These are phyloP conservation scores for Formica exsecta DNA, from an alignment of 1,140 invertebrate genomes.

Conservation along the genomic window DNA sequence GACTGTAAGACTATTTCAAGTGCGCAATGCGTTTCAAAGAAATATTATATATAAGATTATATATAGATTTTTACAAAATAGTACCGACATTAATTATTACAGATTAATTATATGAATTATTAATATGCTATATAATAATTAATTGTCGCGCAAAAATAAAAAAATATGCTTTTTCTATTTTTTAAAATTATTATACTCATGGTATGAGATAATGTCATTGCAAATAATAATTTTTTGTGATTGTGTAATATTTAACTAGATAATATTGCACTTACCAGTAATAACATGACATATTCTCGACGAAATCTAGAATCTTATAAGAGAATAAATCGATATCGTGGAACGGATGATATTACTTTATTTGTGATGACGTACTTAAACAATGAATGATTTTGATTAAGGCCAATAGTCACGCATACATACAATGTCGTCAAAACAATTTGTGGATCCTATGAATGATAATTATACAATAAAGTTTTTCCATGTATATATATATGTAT, in stretches of 20 bases:
- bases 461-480: slow-evolving; percentile 41
- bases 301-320: background rate
- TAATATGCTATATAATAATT: background rate
- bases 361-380: slow-evolving; percentile 82
- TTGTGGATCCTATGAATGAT: slow-evolving; percentile 25
- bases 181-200: slow-evolving; percentile 1
- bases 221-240: background rate
- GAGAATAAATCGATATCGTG: slow-evolving; percentile 67
- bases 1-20: slow-evolving; percentile 25
- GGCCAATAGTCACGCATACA: slow-evolving; percentile 56
- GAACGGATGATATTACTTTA: slow-evolving; percentile 85
- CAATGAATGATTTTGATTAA: slow-evolving; percentile 78
- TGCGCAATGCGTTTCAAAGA: slow-evolving; percentile 16
- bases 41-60: slow-evolving; percentile 15
- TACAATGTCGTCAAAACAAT: slow-evolving; percentile 27
- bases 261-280: slow-evolving; percentile 39
- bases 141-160: background rate
- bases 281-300: background rate
- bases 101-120: background rate
- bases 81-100: background rate
- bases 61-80: background rate
- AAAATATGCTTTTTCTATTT: background rate
- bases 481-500: background rate
- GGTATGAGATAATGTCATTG: background rate
- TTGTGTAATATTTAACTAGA: background rate